Percentiles rank a stretch among this genome's conserved stretches.
phyloP scores from a whole-genome alignment of 2,797 vertebrate genomes.

The Syndactyla subalaris region DNA sequence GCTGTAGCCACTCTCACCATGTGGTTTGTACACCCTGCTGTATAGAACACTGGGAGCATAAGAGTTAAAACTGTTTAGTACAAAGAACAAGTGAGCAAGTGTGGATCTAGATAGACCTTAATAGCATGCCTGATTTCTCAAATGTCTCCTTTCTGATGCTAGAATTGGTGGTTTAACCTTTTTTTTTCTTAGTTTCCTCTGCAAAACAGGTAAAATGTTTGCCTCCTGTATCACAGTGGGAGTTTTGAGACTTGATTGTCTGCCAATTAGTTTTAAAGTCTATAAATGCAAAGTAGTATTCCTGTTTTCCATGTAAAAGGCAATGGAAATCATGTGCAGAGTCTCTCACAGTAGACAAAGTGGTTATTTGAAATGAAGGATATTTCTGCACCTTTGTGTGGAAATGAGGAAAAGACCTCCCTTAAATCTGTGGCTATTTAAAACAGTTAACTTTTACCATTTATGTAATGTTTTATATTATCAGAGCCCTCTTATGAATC shows the following conservation, averaged over 20 bases:
- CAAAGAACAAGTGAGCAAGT: not conserved
- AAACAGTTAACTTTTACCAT: slow-evolving; percentile 21
- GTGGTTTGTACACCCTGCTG: not conserved
- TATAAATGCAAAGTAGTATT: slow-evolving; percentile 54
- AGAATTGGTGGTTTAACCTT: not conserved
- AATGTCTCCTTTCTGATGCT: not conserved
- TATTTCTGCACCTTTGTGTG: slow-evolving; percentile 33
- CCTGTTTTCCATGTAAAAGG: slow-evolving; percentile 28
- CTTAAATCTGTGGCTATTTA: slow-evolving; percentile 32
- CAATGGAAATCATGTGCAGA: slow-evolving; percentile 41
- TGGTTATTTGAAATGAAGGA: slow-evolving; percentile 32
- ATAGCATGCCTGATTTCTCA: not conserved
- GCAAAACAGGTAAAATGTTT: slow-evolving; percentile 17
- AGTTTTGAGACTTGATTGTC: slow-evolving; percentile 41
- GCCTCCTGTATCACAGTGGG: slow-evolving; percentile 31
- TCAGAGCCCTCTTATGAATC: not conserved
- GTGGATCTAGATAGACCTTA: not conserved
- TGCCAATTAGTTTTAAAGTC: slow-evolving; percentile 57
- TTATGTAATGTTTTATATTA: slow-evolving; percentile 14
- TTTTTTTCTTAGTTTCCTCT: slow-evolving; percentile 10
- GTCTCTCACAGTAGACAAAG: slow-evolving; percentile 22
- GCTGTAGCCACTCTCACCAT: rapidly evolving
- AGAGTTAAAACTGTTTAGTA: not conserved
- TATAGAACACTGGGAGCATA: not conserved
- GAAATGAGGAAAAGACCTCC: slow-evolving; percentile 11